Percentiles rank a stretch among this genome's conserved stretches.
phyloP scores from a whole-genome alignment of 2,888 invertebrate genomes.

The Drymonia ruficornis region DNA sequence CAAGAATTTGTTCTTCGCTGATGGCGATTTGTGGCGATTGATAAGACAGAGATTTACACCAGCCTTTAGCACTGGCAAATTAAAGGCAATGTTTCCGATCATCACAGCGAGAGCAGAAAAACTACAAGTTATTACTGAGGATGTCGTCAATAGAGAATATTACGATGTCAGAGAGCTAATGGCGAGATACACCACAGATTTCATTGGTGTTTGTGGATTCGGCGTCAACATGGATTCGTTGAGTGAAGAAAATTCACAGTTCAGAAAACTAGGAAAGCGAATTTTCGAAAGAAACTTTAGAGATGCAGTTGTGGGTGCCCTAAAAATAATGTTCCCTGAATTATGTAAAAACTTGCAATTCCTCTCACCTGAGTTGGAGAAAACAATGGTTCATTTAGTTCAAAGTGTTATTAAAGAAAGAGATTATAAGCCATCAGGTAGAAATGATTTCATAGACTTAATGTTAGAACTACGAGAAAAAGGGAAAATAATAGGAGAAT shows the following conservation, averaged over 20 bases:
- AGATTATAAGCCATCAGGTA: conserved; percentile 63
- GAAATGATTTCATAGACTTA: conserved; percentile 74
- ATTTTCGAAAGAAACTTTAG: conserved; percentile 63
- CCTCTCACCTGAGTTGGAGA: conserved; percentile 60
- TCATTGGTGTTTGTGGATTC: conserved; percentile 74
- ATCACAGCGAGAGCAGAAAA: conserved; percentile 70
- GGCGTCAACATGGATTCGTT: conserved; percentile 71
- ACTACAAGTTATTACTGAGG: conserved; percentile 60
- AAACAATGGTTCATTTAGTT: conserved; percentile 57
- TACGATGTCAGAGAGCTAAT: conserved; percentile 72
- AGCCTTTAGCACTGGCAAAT: conserved; percentile 70
- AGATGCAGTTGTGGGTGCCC: conserved; percentile 53
- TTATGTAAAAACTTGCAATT: conserved; percentile 59
- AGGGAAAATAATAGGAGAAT: conserved; percentile 67
- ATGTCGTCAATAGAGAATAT: conserved; percentile 51
- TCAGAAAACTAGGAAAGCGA: conserved; percentile 66
- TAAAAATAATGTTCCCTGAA: conserved; percentile 68
- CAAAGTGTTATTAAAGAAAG: conserved; percentile 58
- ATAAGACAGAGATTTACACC: conserved; percentile 71
- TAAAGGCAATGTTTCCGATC: conserved; percentile 74
- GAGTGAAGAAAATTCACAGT: conserved; percentile 66
- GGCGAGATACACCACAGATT: conserved; percentile 76
- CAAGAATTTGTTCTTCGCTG: conserved; percentile 71
- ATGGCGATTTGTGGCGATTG: conserved; percentile 72
- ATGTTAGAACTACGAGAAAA: conserved; percentile 66